Evolutionary conservation across 2,888 invertebrate species (phyloP).

Genomic region (Microplitis manilae): DNA sequence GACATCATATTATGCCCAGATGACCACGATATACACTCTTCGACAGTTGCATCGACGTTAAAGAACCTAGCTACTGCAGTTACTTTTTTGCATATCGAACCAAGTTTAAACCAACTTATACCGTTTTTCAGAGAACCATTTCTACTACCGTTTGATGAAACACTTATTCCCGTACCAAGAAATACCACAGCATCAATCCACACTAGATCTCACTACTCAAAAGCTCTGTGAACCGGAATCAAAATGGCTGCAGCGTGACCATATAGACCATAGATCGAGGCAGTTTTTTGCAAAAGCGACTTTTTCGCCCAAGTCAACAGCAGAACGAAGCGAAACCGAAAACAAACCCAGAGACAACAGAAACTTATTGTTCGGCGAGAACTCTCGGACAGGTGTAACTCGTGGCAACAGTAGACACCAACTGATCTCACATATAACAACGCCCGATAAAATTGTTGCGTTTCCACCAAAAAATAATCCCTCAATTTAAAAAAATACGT

Average conservation of each 20-base stretch:
- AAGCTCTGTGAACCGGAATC: no score
- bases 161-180: no score
- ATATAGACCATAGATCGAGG: no score
- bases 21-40: background rate
- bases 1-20: background rate
- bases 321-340: slow-evolving; percentile 38
- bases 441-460: slow-evolving; percentile 71
- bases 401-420: slow-evolving; percentile 69
- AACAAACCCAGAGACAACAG: slow-evolving; percentile 30
- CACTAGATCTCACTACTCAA: no score
- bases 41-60: background rate
- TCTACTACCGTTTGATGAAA: no score
- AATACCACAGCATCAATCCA: no score
- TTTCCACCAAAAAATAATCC: slow-evolving; percentile 71
- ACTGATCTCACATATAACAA: slow-evolving; percentile 70
- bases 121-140: no score
- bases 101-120: slow-evolving; percentile 1
- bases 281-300: no score
- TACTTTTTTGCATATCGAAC: slow-evolving; percentile 17
- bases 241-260: no score
- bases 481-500: slow-evolving; percentile 43
- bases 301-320: background rate
- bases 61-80: background rate
- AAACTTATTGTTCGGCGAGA: slow-evolving; percentile 19
- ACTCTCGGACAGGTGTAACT: slow-evolving; percentile 65